A percentile compares a stretch with the other conserved stretches of the same genome.
Conservation (phyloP, 2,113 vertebrate genomes). For the Etheostoma cragini region DNA sequence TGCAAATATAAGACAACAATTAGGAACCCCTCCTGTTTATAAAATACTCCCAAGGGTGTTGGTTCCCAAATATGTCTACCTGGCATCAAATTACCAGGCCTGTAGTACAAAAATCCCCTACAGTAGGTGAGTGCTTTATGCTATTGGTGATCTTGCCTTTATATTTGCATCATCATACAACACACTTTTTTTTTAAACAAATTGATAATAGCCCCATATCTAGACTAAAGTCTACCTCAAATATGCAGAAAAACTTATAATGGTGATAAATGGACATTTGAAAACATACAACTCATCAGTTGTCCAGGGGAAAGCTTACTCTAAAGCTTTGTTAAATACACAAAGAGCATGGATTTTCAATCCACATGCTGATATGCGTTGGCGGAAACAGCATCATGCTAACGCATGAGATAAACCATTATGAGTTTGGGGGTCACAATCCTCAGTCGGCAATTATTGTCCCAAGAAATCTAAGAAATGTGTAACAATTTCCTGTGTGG, state of each 20-base stretch:
- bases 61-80: constrained; percentile 11
- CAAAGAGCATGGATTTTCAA: not conserved
- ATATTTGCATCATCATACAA: not conserved
- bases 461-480: not conserved
- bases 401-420: not conserved
- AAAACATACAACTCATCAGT: not conserved
- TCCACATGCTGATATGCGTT: not conserved
- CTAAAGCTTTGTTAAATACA: not conserved
- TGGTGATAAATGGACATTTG: not conserved
- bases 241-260: not conserved
- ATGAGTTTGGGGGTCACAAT: not conserved
- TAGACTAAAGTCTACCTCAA: not conserved
- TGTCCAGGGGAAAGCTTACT: not conserved
- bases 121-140: not conserved
- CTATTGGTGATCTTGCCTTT: not conserved
- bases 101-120: not conserved
- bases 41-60: not conserved
- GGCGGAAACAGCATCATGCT: not conserved
- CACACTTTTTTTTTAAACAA: too few species aligned
- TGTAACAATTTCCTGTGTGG: not conserved
- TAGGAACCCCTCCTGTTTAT: constrained; percentile 2
- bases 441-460: not conserved
- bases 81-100: constrained; percentile 13
- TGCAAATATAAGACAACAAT: constrained; percentile 18
- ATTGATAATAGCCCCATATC: not conserved